Conservation (phyloP, 2,888 invertebrate species). For the Dysmachus trigonus region DNA sequence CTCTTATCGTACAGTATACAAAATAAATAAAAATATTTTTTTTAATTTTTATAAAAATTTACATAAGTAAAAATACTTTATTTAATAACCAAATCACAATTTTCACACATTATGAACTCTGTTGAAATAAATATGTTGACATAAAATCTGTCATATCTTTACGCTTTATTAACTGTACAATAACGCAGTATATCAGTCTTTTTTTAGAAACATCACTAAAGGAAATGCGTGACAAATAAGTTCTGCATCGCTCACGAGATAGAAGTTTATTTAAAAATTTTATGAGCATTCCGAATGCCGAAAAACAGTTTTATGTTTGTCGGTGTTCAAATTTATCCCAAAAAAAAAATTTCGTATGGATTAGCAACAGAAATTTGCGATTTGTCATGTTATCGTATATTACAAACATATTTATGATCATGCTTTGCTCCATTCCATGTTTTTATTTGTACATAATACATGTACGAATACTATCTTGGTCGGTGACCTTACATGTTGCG, state of each 20-base stretch:
- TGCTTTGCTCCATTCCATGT: not conserved
- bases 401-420: not conserved
- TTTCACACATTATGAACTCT: not conserved
- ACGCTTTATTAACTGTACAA: not conserved
- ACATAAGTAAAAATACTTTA: not conserved
- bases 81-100: not conserved
- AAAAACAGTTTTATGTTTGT: not conserved
- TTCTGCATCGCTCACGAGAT: constrained; percentile 1
- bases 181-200: not conserved
- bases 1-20: not conserved
- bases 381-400: not conserved
- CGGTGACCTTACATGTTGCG: not conserved
- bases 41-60: not conserved
- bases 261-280: constrained; percentile 17
- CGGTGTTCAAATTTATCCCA: not conserved
- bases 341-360: not conserved
- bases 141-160: not conserved
- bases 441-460: not conserved
- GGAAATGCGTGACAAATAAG: not conserved
- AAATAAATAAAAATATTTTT: not conserved
- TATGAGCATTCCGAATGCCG: not conserved
- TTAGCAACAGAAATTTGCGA: not conserved
- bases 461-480: not conserved
- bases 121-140: not conserved
- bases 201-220: constrained; percentile 14